Conservation (phyloP, 2,113 vertebrate genomes). For the Corythaixoides concolor region DNA sequence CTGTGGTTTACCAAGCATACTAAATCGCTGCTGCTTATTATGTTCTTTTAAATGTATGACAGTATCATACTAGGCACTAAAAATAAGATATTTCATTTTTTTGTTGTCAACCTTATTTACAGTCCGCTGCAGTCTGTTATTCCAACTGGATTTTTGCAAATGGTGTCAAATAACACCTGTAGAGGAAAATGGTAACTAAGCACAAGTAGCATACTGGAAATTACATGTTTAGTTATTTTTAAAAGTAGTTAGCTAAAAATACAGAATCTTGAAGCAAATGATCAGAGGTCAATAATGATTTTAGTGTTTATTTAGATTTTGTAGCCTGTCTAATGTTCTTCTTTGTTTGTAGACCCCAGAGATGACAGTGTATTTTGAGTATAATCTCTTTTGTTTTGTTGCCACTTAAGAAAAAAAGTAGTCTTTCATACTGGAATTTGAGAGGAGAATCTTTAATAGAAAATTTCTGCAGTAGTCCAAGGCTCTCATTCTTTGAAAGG, state of each 20-base stretch:
- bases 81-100: conserved; percentile 59
- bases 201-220: conserved; percentile 74
- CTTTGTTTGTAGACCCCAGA: conserved; percentile 7
- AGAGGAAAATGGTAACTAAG: conserved; percentile 66
- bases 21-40: conserved; percentile 68
- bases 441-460: conserved; percentile 27
- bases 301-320: conserved; percentile 59
- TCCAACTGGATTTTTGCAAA: conserved; percentile 71
- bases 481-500: conserved; percentile 37
- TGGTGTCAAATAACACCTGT: conserved; percentile 56
- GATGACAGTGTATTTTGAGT: background rate
- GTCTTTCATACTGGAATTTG: conserved; percentile 44
- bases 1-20: conserved; percentile 71
- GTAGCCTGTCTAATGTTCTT: background rate
- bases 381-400: conserved; percentile 24
- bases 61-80: conserved; percentile 67
- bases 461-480: conserved; percentile 3
- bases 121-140: conserved; percentile 55
- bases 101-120: conserved; percentile 75
- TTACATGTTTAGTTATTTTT: conserved; percentile 33
- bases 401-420: conserved; percentile 1
- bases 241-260: conserved; percentile 23
- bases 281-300: conserved; percentile 11
- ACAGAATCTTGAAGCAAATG: conserved; percentile 23
- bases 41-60: conserved; percentile 72